Conservation (phyloP, 1,140 invertebrate species). For the Antheraea mylitta region DNA sequence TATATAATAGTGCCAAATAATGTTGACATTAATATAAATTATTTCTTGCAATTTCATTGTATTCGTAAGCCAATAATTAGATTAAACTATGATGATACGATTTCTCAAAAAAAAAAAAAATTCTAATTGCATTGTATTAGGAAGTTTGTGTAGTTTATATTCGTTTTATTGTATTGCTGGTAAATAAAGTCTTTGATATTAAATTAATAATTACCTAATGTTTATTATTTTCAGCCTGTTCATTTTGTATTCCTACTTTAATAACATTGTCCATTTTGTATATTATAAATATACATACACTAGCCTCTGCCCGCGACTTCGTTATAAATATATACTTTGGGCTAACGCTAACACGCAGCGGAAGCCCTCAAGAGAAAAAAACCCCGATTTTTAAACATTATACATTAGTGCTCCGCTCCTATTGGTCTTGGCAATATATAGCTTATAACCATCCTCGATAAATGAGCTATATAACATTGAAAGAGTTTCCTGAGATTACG, state of each 20-base stretch:
- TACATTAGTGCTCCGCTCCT: no score
- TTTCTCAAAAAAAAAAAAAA: constrained; percentile 43
- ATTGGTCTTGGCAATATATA: no score
- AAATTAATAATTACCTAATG: constrained; percentile 33
- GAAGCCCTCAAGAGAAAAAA: no score
- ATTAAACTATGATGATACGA: constrained; percentile 46
- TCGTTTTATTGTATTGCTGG: constrained; percentile 48
- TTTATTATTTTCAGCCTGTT: not conserved
- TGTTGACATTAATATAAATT: constrained; percentile 33
- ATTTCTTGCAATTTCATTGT: constrained; percentile 39
- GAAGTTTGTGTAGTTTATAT: constrained; percentile 39
- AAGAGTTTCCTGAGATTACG: no score
- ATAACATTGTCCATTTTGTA: no score
- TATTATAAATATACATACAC: no score
- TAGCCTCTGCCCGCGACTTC: no score
- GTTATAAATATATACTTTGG: no score
- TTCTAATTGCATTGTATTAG: constrained; percentile 40
- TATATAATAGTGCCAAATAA: constrained; percentile 68
- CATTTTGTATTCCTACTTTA: not conserved
- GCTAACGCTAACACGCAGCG: no score
- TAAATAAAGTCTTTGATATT: constrained; percentile 63
- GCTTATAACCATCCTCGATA: no score
- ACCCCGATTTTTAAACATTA: no score
- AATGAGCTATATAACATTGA: no score
- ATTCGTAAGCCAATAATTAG: constrained; percentile 41